Conservation (phyloP, 53 echinoderm and acorn worm genomes). For the Antedon mediterranea region DNA sequence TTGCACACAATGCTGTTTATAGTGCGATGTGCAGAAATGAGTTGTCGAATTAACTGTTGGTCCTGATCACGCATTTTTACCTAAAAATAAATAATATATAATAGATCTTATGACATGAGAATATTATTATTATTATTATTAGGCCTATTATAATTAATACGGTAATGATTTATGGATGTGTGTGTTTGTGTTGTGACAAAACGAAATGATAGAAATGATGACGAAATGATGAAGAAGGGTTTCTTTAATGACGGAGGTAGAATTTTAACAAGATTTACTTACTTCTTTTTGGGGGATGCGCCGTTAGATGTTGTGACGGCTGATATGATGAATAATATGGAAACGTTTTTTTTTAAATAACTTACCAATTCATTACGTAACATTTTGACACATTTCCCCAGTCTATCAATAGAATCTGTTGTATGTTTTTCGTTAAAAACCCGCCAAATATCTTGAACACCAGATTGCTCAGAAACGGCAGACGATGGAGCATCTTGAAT, state of each 20-base stretch:
- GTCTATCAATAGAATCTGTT: background rate
- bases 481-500: background rate
- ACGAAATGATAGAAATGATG: no score
- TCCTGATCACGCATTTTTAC: background rate
- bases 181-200: no score
- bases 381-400: background rate
- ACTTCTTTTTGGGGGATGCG: no score
- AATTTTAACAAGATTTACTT: no score
- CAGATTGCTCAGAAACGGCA: background rate
- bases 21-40: background rate
- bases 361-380: background rate
- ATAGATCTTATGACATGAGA: no score
- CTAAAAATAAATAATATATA: background rate
- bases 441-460: background rate
- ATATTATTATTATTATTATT: no score
- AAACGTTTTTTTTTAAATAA: background rate
- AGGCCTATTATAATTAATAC: no score
- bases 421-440: background rate
- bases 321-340: no score
- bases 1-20: background rate
- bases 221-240: no score
- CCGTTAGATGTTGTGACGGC: no score
- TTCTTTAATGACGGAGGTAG: no score
- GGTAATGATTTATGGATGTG: no score
- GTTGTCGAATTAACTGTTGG: background rate